A percentile compares a stretch with the other conserved stretches of the same genome.
These are phyloP conservation scores for Cnemophilus loriae DNA, from an alignment of 2,113 vertebrate species.

Conservation along the genomic window DNA sequence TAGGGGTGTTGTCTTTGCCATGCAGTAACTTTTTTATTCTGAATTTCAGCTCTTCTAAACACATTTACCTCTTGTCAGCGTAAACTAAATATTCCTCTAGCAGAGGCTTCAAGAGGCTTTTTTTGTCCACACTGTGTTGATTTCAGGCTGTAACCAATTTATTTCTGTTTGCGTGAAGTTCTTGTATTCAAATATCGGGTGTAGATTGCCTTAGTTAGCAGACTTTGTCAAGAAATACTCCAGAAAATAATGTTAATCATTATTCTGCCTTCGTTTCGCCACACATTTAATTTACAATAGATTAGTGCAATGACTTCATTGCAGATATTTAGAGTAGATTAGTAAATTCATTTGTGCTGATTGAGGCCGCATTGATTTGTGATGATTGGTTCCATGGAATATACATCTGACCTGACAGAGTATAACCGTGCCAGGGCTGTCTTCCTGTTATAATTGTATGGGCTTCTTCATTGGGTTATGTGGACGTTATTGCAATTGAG, in stretches of 20 bases:
- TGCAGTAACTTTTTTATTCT: background rate
- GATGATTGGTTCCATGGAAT: background rate
- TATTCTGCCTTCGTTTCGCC: conserved; percentile 31
- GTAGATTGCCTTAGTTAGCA: background rate
- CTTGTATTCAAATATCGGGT: background rate
- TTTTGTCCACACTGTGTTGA: background rate
- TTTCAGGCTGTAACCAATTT: background rate
- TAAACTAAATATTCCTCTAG: background rate
- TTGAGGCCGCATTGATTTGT: conserved; percentile 51
- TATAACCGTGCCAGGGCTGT: background rate
- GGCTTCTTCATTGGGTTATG: conserved; percentile 46
- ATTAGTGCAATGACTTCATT: conserved; percentile 47
- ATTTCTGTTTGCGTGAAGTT: background rate
- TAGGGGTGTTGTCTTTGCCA: background rate
- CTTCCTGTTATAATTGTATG: conserved; percentile 31
- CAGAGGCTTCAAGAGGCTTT: background rate
- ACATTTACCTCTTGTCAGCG: background rate
- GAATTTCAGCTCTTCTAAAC: background rate
- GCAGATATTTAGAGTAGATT: conserved; percentile 57
- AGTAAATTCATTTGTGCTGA: conserved; percentile 50
- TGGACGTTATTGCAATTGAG: conserved; percentile 49
- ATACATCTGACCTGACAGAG: conserved; percentile 12
- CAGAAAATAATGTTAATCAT: conserved; percentile 11
- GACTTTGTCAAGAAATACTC: background rate
- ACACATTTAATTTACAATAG: conserved; percentile 41